phyloP scores from a whole-genome alignment of 2,797 vertebrate genomes.

The Etheostoma perlongum region DNA sequence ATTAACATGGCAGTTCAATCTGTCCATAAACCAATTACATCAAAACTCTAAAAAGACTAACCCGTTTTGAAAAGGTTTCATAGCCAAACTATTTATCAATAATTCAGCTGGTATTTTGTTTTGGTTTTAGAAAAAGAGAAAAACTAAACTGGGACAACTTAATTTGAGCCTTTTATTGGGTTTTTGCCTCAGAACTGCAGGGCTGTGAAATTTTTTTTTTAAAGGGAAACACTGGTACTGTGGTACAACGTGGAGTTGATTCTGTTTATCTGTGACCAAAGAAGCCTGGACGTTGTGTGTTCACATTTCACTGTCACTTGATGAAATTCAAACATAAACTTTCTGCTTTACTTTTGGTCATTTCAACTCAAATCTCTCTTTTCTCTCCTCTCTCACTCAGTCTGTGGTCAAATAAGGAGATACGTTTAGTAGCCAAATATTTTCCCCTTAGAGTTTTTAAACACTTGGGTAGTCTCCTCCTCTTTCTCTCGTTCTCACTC shows the following conservation, averaged over 20 bases:
- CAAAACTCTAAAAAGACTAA: background rate
- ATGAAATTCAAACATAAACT: constrained; percentile 18
- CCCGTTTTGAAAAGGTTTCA: background rate
- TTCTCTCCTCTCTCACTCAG: constrained; percentile 31
- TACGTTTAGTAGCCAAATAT: constrained; percentile 79
- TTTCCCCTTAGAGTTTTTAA: constrained; percentile 80
- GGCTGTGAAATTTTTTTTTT: background rate
- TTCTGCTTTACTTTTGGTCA: constrained; percentile 48
- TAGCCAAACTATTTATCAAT: background rate
- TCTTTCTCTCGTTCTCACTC: constrained; percentile 53
- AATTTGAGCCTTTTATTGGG: background rate
- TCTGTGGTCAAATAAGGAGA: constrained; percentile 85
- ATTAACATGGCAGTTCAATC: background rate
- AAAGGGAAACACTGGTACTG: background rate
- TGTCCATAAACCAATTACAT: background rate
- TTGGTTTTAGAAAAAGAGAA: background rate
- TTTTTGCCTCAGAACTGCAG: background rate
- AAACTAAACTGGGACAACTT: background rate
- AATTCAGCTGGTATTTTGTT: background rate
- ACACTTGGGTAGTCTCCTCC: constrained; percentile 73
- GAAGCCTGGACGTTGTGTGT: background rate
- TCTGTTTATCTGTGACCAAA: constrained; percentile 10
- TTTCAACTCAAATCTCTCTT: constrained; percentile 54
- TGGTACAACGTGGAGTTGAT: background rate
- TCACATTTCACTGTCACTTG: constrained; percentile 16